Conservation (phyloP, 2,113 vertebrate genomes). For the Laticauda colubrina region DNA sequence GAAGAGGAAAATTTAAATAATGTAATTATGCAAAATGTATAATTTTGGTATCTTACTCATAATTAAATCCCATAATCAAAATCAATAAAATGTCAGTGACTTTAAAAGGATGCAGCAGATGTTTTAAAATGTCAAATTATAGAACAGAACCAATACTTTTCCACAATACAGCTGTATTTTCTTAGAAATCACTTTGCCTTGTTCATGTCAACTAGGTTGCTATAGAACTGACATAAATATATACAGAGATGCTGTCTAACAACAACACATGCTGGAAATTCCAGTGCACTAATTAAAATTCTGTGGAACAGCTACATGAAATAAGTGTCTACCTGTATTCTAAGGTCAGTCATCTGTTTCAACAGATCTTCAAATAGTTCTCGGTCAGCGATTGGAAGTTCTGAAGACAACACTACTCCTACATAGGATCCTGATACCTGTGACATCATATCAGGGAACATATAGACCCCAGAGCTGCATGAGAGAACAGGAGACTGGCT, state of each 20-base stretch:
- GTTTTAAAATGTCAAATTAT: neutral
- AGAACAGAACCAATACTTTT: neutral
- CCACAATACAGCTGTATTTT: neutral
- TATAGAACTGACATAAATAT: neutral
- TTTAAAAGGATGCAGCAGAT: neutral
- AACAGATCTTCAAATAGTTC: conserved; percentile 87
- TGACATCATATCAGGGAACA: conserved; percentile 95
- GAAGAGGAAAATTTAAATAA: neutral
- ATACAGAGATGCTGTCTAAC: neutral
- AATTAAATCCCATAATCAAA: neutral
- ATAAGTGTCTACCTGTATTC: conserved; percentile 81
- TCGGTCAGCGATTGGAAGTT: conserved; percentile 81
- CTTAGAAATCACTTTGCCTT: neutral
- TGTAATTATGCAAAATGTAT: neutral
- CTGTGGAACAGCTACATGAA: neutral
- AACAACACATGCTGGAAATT: neutral
- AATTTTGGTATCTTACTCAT: neutral
- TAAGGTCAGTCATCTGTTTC: conserved; percentile 90
- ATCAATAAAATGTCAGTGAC: neutral
- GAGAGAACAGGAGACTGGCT: conserved; percentile 87
- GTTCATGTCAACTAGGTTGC: neutral
- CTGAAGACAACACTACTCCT: conserved; percentile 91
- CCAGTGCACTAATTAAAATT: neutral
- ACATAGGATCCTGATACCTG: conserved; percentile 85
- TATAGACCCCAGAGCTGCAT: conserved; percentile 90